phyloP scores from a whole-genome alignment of 2,888 invertebrate genomes.

The Embidobia sp. region DNA sequence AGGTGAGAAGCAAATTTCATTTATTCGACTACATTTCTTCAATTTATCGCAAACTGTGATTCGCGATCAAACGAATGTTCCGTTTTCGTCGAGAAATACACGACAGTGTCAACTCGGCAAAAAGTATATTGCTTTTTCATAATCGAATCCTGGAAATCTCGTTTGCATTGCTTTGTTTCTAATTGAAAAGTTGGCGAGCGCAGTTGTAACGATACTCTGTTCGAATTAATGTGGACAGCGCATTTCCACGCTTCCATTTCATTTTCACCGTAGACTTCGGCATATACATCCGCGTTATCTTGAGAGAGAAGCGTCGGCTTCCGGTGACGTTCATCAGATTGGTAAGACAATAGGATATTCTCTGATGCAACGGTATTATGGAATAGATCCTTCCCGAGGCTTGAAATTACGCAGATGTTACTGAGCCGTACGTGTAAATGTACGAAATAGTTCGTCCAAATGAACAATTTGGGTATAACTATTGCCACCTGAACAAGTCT shows the following conservation, averaged over 20 bases:
- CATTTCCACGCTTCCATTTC: slow-evolving; percentile 60
- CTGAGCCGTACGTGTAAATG: slow-evolving; percentile 53
- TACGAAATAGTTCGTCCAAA: slow-evolving; percentile 25
- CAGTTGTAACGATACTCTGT: neutral
- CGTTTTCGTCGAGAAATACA: too few species aligned
- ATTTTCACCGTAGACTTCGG: slow-evolving; percentile 62
- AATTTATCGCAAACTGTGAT: neutral
- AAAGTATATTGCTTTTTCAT: too few species aligned
- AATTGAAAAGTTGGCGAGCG: too few species aligned
- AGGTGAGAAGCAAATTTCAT: slow-evolving; percentile 69
- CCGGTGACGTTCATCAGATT: slow-evolving; percentile 75
- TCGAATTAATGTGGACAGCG: slow-evolving; percentile 43
- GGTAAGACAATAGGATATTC: slow-evolving; percentile 74
- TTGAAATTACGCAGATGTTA: slow-evolving; percentile 63
- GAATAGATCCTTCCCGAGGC: slow-evolving; percentile 67
- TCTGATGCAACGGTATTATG: slow-evolving; percentile 73
- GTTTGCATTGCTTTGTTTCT: too few species aligned
- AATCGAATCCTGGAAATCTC: too few species aligned
- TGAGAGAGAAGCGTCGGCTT: slow-evolving; percentile 69
- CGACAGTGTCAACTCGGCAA: too few species aligned
- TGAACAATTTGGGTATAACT: slow-evolving; percentile 18
- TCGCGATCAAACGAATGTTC: too few species aligned
- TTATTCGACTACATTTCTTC: too few species aligned
- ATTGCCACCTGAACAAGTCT: too few species aligned
- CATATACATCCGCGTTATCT: slow-evolving; percentile 69